These are phyloP conservation scores for Heterodera carotae DNA, from an alignment of 1,140 invertebrate species.

Conservation along the genomic window DNA sequence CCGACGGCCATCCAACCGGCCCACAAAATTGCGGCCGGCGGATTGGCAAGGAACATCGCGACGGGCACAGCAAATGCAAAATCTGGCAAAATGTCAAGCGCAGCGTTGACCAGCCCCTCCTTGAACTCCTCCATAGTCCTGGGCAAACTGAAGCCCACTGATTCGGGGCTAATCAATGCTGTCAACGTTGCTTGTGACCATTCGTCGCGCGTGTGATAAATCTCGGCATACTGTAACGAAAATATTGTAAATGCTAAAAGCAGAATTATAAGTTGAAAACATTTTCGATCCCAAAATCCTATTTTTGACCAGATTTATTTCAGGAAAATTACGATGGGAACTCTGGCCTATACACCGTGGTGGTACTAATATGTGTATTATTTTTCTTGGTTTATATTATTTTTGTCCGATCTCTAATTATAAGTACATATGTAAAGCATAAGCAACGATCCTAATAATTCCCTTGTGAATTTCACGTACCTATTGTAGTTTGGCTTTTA, in stretches of 20 bases:
- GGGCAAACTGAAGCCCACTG: neutral
- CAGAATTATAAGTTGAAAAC: neutral
- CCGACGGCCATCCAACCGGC: neutral
- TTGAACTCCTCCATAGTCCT: neutral
- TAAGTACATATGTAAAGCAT: too few relatives aligned
- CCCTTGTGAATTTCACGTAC: too few relatives aligned
- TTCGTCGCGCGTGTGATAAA: neutral
- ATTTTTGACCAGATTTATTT: too few relatives aligned
- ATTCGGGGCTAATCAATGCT: neutral
- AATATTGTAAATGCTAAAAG: too few relatives aligned
- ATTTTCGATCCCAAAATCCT: neutral
- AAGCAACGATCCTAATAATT: too few relatives aligned
- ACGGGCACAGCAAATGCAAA: neutral
- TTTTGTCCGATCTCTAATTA: too few relatives aligned
- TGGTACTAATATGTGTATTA: too few relatives aligned
- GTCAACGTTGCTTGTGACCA: neutral
- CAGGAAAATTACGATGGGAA: too few relatives aligned
- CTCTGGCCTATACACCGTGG: too few relatives aligned
- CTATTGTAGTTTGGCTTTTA: too few relatives aligned
- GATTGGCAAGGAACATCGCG: neutral
- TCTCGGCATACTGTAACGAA: neutral
- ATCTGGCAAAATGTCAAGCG: neutral
- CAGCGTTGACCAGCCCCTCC: neutral
- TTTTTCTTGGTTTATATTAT: neutral
- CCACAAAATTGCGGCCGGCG: neutral